Conservation (phyloP, 2,797 vertebrate species). For the Acrossocheilus wenchowensis region DNA sequence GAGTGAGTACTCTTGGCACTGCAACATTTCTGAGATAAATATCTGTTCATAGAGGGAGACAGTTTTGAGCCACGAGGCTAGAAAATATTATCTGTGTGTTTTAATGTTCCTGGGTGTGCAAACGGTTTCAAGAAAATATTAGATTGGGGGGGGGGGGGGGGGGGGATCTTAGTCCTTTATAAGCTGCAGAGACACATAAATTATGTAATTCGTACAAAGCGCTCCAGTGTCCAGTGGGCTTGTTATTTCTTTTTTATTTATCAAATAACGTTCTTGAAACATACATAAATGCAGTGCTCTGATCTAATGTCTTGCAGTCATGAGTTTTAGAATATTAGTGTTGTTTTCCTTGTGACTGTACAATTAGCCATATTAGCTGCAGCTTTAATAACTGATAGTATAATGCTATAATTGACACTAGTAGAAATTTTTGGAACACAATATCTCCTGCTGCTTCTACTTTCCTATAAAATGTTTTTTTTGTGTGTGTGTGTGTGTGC, state of each 20-base stretch:
- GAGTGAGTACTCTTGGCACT: constrained; percentile 73
- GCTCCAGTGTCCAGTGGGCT: not conserved
- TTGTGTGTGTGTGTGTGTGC: too few species aligned
- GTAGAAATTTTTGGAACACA: not conserved
- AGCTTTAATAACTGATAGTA: not conserved
- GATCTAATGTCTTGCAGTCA: not conserved
- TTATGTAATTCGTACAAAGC: not conserved
- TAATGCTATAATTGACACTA: not conserved
- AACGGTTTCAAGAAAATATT: constrained; percentile 64
- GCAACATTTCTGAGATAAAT: constrained; percentile 77
- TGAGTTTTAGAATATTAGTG: not conserved
- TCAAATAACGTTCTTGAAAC: not conserved
- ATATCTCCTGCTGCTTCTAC: not conserved
- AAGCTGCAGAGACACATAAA: constrained; percentile 30
- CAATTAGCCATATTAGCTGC: not conserved
- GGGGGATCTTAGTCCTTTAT: constrained; percentile 48
- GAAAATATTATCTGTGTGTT: constrained; percentile 69
- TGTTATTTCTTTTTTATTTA: not conserved
- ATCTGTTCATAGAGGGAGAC: constrained; percentile 76
- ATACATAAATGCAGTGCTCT: not conserved
- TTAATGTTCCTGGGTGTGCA: constrained; percentile 67
- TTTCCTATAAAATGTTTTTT: not conserved
- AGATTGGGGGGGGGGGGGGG: constrained; percentile 34
- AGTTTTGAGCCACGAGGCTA: constrained; percentile 68
- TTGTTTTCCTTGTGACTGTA: not conserved